These are phyloP conservation scores for Epistrophe eligans DNA, from an alignment of 2,888 invertebrate genomes.

Conservation along the genomic window DNA sequence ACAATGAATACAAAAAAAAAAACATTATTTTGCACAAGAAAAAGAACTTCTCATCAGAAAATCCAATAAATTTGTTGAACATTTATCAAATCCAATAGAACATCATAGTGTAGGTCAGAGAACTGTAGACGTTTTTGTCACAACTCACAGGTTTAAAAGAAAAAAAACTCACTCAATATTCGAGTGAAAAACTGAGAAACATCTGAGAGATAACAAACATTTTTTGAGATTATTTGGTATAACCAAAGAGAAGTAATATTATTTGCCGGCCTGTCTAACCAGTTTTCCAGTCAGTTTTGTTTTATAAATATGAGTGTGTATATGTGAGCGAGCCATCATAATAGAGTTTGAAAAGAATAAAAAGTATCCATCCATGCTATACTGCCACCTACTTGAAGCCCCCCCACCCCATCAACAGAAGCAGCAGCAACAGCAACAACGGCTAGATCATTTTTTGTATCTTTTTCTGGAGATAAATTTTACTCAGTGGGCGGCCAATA, in stretches of 20 bases:
- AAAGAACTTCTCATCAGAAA: slow-evolving; percentile 43
- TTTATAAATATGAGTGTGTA: slow-evolving; percentile 11
- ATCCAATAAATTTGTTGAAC: slow-evolving; percentile 64
- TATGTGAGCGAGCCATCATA: slow-evolving; percentile 19
- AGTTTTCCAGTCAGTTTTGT: slow-evolving; percentile 59
- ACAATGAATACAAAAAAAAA: not conserved
- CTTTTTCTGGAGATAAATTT: slow-evolving; percentile 56
- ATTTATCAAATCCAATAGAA: slow-evolving; percentile 59
- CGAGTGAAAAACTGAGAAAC: slow-evolving; percentile 58
- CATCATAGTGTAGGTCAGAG: slow-evolving; percentile 74
- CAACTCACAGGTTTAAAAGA: not conserved
- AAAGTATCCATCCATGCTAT: slow-evolving; percentile 36
- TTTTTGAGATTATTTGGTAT: not conserved
- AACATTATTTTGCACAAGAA: not conserved
- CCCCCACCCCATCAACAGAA: not conserved
- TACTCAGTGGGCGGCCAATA: slow-evolving; percentile 69
- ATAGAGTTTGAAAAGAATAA: slow-evolving; percentile 1
- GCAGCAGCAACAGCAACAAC: not conserved
- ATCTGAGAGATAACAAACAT: not conserved
- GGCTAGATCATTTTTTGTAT: slow-evolving; percentile 55
- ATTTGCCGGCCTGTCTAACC: slow-evolving; percentile 56
- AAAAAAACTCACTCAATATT: slow-evolving; percentile 60
- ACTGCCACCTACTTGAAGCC: slow-evolving; percentile 21
- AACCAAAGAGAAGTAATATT: slow-evolving; percentile 24
- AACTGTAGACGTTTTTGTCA: slow-evolving; percentile 39